A percentile compares a stretch with the other conserved stretches of the same genome.
phyloP scores from a whole-genome alignment of 2,113 vertebrate genomes.

The Prietella phreatophila region DNA sequence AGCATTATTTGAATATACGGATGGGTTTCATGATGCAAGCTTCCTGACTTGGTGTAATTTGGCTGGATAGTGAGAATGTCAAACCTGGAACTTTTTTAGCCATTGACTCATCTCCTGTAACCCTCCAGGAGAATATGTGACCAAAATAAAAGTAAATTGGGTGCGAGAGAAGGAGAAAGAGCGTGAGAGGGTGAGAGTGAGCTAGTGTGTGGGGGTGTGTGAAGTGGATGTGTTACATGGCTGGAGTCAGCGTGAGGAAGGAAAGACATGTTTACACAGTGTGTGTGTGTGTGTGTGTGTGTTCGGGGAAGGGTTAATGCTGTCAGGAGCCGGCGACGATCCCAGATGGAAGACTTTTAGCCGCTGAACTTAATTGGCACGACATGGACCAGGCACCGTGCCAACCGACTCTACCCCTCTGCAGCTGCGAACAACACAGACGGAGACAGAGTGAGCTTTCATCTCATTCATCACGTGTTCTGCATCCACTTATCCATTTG shows the following conservation, averaged over 20 bases:
- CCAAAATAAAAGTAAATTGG: constrained; percentile 25
- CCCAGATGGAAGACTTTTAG: constrained; percentile 65
- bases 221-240: constrained; percentile 28
- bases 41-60: constrained; percentile 45
- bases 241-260: constrained; percentile 6
- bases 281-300: constrained; percentile 22
- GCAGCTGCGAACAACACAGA: constrained; percentile 38
- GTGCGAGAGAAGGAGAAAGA: not conserved
- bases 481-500: constrained; percentile 31
- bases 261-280: constrained; percentile 25
- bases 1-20: constrained; percentile 15
- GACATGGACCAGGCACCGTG: constrained; percentile 59
- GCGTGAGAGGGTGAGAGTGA: constrained; percentile 8
- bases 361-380: constrained; percentile 67
- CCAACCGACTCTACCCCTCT: constrained; percentile 55
- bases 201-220: constrained; percentile 15
- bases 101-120: constrained; percentile 35
- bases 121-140: constrained; percentile 29
- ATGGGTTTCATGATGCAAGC: constrained; percentile 34
- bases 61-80: constrained; percentile 12
- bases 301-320: constrained; percentile 62
- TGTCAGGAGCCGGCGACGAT: constrained; percentile 57
- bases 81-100: constrained; percentile 39
- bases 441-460: constrained; percentile 36
- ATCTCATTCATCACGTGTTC: constrained; percentile 46